A percentile compares a stretch with the other conserved stretches of the same genome.
Conservation (phyloP, 2,888 invertebrate genomes). For the Trichacis sp. region DNA sequence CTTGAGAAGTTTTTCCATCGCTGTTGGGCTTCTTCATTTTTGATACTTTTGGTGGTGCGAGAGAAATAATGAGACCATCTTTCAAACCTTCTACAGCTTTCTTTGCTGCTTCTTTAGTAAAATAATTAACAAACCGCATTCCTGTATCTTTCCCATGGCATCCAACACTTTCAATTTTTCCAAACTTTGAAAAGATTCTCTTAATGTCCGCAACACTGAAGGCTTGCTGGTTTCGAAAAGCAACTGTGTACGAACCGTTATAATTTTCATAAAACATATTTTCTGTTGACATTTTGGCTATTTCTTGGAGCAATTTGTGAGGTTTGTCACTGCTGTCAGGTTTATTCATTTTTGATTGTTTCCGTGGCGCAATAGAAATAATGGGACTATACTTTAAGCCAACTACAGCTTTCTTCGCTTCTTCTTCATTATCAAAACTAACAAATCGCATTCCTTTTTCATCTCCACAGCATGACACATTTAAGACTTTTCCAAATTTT, state of each 20-base stretch:
- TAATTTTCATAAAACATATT: too few species aligned
- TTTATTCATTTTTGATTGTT: conserved; percentile 7
- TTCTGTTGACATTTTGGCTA: too few species aligned
- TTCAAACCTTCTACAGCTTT: too few species aligned
- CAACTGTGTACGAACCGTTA: conserved; percentile 27
- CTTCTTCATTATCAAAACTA: conserved; percentile 36
- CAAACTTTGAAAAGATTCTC: conserved; percentile 49
- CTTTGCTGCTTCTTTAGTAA: conserved; percentile 32
- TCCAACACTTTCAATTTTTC: conserved; percentile 40
- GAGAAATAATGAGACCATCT: conserved; percentile 10
- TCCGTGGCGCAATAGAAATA: conserved; percentile 9
- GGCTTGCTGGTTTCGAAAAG: conserved; percentile 41
- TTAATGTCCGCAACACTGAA: conserved; percentile 35
- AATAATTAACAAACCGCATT: conserved; percentile 49
- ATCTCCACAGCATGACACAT: conserved; percentile 39
- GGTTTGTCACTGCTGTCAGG: too few species aligned
- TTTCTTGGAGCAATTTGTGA: too few species aligned
- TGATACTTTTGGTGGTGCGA: conserved; percentile 12
- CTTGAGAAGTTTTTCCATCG: too few species aligned
- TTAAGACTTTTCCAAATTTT: conserved; percentile 47
- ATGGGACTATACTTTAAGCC: conserved; percentile 10
- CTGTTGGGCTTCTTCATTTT: too few species aligned
- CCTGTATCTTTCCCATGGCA: conserved; percentile 43
- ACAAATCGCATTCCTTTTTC: conserved; percentile 50
- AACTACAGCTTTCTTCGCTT: conserved; percentile 32